Conservation (phyloP, 2,888 invertebrate species). For the Falcaria lacertinaria region DNA sequence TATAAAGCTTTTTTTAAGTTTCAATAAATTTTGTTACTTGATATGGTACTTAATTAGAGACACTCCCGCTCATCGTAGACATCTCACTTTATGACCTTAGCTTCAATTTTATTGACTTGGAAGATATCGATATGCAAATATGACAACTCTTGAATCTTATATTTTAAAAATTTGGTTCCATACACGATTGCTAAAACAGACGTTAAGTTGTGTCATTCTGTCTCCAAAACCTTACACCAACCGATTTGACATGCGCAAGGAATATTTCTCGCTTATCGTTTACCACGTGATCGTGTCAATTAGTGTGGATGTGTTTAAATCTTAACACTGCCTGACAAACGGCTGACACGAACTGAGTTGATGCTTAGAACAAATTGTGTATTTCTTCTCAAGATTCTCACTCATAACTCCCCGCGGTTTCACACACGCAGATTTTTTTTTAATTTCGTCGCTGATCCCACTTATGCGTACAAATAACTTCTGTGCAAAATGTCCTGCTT, state of each 20-base stretch:
- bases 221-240: slow-evolving; percentile 24
- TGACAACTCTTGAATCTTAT: neutral
- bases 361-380: neutral
- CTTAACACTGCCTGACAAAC: neutral
- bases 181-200: slow-evolving; percentile 22
- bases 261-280: slow-evolving; percentile 25
- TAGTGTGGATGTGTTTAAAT: neutral
- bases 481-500: no score
- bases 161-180: slow-evolving; percentile 1
- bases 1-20: no score
- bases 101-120: no score
- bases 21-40: no score
- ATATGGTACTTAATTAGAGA: no score
- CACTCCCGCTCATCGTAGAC: no score
- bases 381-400: neutral
- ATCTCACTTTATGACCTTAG: no score
- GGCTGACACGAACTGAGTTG: neutral
- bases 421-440: no score
- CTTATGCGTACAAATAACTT: no score
- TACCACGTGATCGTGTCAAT: slow-evolving; percentile 6
- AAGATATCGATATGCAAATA: no score
- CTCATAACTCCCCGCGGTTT: no score
- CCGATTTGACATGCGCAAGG: slow-evolving; percentile 22
- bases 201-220: slow-evolving; percentile 23
- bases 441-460: no score